Evolutionary conservation across 2,113 vertebrate species (phyloP).

Genomic region (Uria aalge): DNA sequence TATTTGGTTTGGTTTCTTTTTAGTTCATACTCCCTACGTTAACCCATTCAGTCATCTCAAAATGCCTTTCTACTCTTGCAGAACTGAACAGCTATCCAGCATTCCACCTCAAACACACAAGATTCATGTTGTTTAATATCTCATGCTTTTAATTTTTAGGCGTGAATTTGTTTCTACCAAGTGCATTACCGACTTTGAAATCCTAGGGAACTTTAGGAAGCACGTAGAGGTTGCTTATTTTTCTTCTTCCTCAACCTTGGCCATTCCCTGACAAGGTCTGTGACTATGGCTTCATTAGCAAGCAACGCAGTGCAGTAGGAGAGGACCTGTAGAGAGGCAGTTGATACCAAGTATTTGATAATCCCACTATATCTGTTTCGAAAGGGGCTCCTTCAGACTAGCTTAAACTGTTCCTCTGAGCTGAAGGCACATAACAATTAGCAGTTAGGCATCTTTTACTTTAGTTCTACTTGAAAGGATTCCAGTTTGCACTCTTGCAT

Average conservation of each 20-base stretch:
- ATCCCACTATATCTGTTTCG: not conserved
- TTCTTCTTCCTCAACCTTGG: not conserved
- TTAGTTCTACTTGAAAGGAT: not conserved
- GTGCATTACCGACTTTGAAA: not conserved
- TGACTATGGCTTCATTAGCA: not conserved
- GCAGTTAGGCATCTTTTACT: not conserved
- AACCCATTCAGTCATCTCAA: not conserved
- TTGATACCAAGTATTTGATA: not conserved
- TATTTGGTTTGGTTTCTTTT: not conserved
- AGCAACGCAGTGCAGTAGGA: not conserved
- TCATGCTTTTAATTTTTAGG: not conserved
- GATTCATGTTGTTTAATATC: not conserved
- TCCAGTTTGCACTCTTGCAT: not conserved
- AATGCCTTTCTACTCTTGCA: not conserved
- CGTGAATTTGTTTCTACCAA: not conserved
- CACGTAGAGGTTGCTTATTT: not conserved
- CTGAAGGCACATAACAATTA: not conserved
- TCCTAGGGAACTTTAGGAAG: not conserved
- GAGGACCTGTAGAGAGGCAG: not conserved
- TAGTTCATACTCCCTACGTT: not conserved
- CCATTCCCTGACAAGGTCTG: not conserved
- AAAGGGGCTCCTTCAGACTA: not conserved
- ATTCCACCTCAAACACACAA: not conserved
- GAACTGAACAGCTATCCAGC: not conserved
- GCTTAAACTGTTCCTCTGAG: not conserved